Evolutionary conservation across 1,140 invertebrate species (phyloP).

Genomic region (Streblospio benedicti): DNA sequence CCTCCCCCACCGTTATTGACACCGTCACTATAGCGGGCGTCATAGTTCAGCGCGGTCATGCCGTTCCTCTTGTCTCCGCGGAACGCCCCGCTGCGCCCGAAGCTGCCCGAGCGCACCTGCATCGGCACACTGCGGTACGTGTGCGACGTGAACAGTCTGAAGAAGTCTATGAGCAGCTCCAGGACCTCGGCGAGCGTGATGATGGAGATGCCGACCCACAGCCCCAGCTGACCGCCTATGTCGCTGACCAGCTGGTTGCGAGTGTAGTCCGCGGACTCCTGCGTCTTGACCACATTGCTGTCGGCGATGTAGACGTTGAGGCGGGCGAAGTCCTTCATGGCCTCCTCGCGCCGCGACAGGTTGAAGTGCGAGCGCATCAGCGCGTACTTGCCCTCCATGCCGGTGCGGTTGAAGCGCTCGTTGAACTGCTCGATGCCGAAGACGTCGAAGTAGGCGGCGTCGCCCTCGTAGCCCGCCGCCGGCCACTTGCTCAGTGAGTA

Average conservation of each 20-base stretch:
- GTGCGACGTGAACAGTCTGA: background rate
- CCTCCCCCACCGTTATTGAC: too few relatives aligned
- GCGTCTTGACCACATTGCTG: conserved; percentile 12
- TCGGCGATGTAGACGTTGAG: conserved; percentile 16
- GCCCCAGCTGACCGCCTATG: conserved; percentile 16
- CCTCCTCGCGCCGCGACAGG: background rate
- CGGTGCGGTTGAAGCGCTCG: conserved; percentile 10
- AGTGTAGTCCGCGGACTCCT: conserved; percentile 10
- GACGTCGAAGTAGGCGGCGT: conserved; percentile 16
- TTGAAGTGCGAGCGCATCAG: conserved; percentile 7
- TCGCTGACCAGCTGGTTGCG: conserved; percentile 12
- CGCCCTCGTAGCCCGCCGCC: conserved; percentile 11
- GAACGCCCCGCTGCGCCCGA: background rate
- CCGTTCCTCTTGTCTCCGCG: too few relatives aligned
- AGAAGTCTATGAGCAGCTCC: background rate
- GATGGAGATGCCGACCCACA: conserved; percentile 15
- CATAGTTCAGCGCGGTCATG: too few relatives aligned
- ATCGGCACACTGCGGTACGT: background rate
- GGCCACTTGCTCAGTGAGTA: conserved; percentile 14
- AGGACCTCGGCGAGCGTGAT: conserved; percentile 13
- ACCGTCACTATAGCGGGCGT: too few relatives aligned
- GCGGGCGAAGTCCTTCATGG: conserved; percentile 12
- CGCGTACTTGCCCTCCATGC: conserved; percentile 6
- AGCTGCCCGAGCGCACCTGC: background rate
- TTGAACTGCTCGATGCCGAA: conserved; percentile 13